A percentile compares a stretch with the other conserved stretches of the same genome.
Conservation (phyloP, 2,888 invertebrate species). For the Heliconius ismenius region DNA sequence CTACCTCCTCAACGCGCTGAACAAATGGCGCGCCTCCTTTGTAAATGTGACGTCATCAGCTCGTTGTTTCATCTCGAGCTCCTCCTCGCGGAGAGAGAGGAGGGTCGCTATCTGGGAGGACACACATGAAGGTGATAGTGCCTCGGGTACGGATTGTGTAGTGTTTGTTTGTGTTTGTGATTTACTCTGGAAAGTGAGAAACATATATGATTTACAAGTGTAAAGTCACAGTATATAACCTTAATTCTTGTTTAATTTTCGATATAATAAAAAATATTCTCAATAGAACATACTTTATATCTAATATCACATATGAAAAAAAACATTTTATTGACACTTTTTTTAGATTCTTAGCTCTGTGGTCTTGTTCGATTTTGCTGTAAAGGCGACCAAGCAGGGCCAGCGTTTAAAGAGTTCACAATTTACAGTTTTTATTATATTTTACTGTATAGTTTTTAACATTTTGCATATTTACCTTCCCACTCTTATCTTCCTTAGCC, state of each 20-base stretch:
- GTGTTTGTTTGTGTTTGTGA: constrained; percentile 44
- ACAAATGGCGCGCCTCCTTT: constrained; percentile 61
- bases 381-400: no score
- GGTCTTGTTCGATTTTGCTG: no score
- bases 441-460: no score
- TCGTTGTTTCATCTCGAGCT: constrained; percentile 52
- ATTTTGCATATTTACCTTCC: constrained; percentile 51
- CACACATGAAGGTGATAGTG: constrained; percentile 59
- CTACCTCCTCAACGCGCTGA: constrained; percentile 48
- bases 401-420: background rate
- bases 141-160: constrained; percentile 62
- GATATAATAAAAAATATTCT: no score
- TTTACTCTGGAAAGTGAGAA: constrained; percentile 57
- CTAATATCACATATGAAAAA: no score
- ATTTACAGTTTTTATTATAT: background rate
- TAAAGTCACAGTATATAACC: no score
- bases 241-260: no score
- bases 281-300: no score
- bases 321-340: no score
- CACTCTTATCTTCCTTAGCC: constrained; percentile 75
- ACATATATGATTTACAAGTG: no score
- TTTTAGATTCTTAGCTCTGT: no score
- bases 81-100: constrained; percentile 55
- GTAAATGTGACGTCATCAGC: constrained; percentile 68
- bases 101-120: constrained; percentile 53